Conservation (phyloP, 1,140 invertebrate species). For the Macrobrachium rosenbergii region DNA sequence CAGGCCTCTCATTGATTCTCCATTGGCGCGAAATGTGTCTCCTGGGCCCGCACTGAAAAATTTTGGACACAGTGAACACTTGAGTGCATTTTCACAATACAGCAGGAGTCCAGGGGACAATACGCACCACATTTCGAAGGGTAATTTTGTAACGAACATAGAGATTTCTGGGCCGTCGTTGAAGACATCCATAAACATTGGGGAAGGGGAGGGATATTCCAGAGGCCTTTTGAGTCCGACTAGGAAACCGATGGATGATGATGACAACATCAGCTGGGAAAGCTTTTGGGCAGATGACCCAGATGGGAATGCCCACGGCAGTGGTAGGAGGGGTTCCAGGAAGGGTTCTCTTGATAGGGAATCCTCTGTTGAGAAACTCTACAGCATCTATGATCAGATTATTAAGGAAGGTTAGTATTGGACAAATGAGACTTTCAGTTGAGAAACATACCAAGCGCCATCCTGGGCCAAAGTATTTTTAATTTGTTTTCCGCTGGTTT, state of each 20-base stretch:
- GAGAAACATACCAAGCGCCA: no score
- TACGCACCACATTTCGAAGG: no score
- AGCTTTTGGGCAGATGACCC: constrained; percentile 40
- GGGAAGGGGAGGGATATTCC: background rate
- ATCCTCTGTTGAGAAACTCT: constrained; percentile 46
- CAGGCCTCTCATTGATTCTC: background rate
- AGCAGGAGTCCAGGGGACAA: no score
- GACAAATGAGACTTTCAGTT: no score
- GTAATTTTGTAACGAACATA: no score
- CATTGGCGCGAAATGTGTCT: background rate
- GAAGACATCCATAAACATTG: no score
- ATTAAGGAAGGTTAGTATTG: constrained; percentile 50
- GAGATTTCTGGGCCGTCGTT: no score
- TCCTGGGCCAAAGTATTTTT: no score
- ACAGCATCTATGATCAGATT: constrained; percentile 54
- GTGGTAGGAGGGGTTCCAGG: background rate
- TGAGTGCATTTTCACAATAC: no score
- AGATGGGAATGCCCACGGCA: constrained; percentile 29
- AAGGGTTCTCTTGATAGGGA: background rate
- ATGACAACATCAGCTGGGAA: constrained; percentile 32
- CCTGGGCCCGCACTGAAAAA: background rate
- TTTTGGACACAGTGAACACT: no score
- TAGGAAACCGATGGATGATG: background rate
- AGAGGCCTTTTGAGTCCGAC: background rate
- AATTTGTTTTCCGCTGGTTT: no score